These are phyloP conservation scores for Tyto alba DNA, from an alignment of 2,113 vertebrate genomes.

Conservation along the genomic window DNA sequence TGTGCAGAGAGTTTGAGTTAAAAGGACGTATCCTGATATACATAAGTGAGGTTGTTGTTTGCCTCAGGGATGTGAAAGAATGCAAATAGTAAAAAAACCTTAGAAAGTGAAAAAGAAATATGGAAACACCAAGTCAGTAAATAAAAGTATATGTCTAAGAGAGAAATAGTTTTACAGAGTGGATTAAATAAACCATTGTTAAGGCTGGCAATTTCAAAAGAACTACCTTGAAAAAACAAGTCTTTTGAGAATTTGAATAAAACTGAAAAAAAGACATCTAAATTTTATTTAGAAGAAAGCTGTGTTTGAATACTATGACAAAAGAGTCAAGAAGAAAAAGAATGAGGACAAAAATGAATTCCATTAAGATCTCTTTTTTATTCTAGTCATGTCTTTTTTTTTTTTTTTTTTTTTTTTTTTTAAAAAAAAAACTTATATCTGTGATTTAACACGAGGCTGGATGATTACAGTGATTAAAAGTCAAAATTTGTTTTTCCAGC, in stretches of 20 bases:
- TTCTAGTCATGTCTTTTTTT: background rate
- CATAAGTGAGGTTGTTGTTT: background rate
- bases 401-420: background rate
- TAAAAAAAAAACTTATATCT: background rate
- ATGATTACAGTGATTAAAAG: background rate
- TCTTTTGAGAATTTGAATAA: background rate
- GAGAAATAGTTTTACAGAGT: background rate
- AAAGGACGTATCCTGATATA: background rate
- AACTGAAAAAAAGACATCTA: rapidly evolving
- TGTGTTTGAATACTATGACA: background rate
- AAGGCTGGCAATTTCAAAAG: background rate
- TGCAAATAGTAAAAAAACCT: background rate
- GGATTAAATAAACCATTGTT: background rate
- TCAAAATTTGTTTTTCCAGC: background rate
- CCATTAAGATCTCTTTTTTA: background rate
- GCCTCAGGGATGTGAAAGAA: background rate
- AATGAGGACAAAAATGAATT: background rate
- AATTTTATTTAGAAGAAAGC: background rate
- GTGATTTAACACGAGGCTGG: background rate
- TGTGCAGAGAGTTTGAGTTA: background rate
- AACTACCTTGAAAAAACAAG: background rate
- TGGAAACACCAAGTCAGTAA: background rate
- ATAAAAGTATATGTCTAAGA: background rate
- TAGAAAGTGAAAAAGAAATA: background rate
- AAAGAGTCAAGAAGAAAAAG: background rate